Base-by-base conservation (phyloP, 2,888 invertebrate species). In the Tricholauxania praeusta region DNA sequence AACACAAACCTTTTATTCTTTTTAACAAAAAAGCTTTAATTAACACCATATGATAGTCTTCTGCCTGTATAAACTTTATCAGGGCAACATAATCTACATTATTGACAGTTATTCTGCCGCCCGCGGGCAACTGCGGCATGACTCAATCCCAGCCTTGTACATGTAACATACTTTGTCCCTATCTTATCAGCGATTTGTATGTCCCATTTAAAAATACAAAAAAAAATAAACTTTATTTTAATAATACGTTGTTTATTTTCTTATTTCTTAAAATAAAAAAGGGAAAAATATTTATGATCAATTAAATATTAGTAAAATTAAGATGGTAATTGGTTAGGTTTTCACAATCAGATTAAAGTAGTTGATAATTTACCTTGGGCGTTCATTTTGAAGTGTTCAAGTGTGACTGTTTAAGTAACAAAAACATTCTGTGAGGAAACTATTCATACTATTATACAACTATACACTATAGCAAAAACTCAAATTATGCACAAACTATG, bases 231-330 rank as follows among this genome's bases (percentile, higher is more conserved):
- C 15, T 17, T n/a, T 49, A 15, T 22, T 64, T 64, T 51, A 48
- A 49, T 51, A 51, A 64, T 64, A 67, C 15, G 32, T 67, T 55
- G 15, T 67, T 57, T 67, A 57, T 67, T 67, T 14, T 67, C 48
- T 53, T 67, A 53, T 63, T 32, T 66, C 52, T 66, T 66, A 28
- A 53, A 66, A 66, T 66, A 66, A 66, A 66, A 66, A 53, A 12
- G 8, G 53, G 22, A 51, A 53, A 53, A 57, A 22, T 17, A 57
- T 57, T 48, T 67, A 55, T 49, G 51, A 64, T 64, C 12, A 57
- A 22, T 67, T 39, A 39, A 39, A 39, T 39, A 39, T 39, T 39
- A 39, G 39, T 39, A 39, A 39, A 39, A 39, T 39, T 39, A 39
- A 39, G 39, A 39, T 39, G 39, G 39, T 39, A 39, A 39, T 39